These are phyloP conservation scores for Dipodomys merriami DNA, from an alignment of 2,113 vertebrate species.

Conservation along the genomic window DNA sequence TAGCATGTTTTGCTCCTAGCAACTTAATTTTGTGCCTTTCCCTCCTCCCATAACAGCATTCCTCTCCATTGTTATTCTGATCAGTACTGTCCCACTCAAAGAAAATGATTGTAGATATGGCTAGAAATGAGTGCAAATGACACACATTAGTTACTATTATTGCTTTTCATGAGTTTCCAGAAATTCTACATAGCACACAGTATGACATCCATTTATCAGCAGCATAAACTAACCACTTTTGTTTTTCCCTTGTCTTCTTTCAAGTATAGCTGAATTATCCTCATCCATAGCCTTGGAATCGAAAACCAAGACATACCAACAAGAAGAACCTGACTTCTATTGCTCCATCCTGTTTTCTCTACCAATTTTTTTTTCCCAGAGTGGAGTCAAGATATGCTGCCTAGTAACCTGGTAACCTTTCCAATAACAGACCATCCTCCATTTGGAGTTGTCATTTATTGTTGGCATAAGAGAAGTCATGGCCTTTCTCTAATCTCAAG, in stretches of 20 bases:
- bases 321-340: not conserved
- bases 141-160: not conserved
- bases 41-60: not conserved
- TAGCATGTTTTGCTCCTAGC: conserved; percentile 14
- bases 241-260: conserved; percentile 34
- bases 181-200: not conserved
- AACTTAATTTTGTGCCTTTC: not conserved
- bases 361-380: conserved; percentile 39
- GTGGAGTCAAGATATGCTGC: not conserved
- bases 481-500: not conserved
- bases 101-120: not conserved
- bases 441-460: not conserved
- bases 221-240: not conserved
- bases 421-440: not conserved
- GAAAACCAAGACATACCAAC: not conserved
- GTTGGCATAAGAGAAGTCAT: not conserved
- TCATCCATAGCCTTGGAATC: not conserved
- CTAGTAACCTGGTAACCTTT: not conserved
- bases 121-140: not conserved
- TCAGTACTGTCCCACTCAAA: not conserved
- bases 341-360: not conserved
- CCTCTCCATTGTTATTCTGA: not conserved
- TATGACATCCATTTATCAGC: not conserved
- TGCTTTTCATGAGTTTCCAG: not conserved
- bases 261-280: not conserved